Percentiles rank a stretch among this genome's conserved stretches.
Conservation (phyloP, 2,113 vertebrate genomes). For the Agapornis roseicollis region DNA sequence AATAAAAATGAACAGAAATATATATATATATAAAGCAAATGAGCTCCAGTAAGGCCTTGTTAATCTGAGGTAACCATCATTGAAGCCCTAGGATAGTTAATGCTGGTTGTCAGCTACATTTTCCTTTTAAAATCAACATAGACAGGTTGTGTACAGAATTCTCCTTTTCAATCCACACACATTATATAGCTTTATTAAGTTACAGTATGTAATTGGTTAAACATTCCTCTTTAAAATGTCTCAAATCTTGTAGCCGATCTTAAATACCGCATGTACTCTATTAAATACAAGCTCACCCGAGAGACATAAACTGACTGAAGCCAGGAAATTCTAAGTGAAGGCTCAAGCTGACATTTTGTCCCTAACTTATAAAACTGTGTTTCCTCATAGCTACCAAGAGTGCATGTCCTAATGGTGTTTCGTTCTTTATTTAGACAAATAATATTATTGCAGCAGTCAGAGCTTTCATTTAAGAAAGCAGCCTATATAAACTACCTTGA, state of each 20-base stretch:
- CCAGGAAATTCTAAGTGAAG: constrained; percentile 38
- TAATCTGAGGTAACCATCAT: neutral
- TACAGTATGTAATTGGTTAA: neutral
- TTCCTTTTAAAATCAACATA: neutral
- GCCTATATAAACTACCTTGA: neutral
- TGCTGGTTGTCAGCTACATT: neutral
- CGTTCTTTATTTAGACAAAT: constrained; percentile 25
- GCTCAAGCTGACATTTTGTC: constrained; percentile 4
- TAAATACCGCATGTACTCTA: constrained; percentile 5
- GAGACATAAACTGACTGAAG: neutral
- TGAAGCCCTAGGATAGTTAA: neutral
- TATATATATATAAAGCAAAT: neutral
- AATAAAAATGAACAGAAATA: constrained; percentile 6
- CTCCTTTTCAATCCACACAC: neutral
- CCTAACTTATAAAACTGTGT: neutral
- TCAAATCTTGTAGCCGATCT: neutral
- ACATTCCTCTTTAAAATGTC: neutral
- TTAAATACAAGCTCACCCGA: constrained; percentile 30
- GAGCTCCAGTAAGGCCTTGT: neutral
- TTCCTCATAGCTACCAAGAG: neutral
- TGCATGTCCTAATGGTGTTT: neutral
- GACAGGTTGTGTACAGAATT: neutral
- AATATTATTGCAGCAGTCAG: constrained; percentile 9
- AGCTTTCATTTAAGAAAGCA: neutral
- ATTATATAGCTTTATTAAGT: neutral